Evolutionary conservation across 2,113 vertebrate species (phyloP).

Genomic region (Macheiramphus alcinus): DNA sequence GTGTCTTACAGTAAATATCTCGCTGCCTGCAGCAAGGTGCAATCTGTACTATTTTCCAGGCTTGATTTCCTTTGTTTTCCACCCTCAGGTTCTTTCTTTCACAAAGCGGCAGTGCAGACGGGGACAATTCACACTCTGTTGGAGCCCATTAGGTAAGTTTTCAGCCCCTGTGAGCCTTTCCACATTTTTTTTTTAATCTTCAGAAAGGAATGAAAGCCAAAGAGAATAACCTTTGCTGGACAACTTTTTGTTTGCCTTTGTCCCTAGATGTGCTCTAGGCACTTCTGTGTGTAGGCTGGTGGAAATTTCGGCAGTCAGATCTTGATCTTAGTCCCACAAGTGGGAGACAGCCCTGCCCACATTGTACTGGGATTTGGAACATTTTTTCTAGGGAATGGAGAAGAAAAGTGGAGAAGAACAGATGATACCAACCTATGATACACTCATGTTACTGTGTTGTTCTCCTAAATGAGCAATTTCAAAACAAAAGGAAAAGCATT

Average conservation of each 20-base stretch:
- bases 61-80: background rate
- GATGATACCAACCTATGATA: background rate
- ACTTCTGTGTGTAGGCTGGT: background rate
- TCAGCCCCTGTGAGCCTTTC: background rate
- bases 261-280: background rate
- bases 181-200: background rate
- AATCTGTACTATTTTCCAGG: background rate
- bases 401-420: background rate
- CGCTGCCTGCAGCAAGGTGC: background rate
- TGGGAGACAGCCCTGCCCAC: background rate
- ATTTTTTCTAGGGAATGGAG: background rate
- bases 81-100: background rate
- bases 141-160: background rate
- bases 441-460: background rate
- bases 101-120: background rate
- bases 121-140: background rate
- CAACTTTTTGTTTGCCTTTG: background rate
- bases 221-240: background rate
- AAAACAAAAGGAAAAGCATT: background rate
- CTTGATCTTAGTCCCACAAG: background rate
- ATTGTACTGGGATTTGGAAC: background rate
- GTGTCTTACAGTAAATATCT: background rate
- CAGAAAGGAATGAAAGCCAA: background rate
- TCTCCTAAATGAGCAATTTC: constrained; percentile 22
- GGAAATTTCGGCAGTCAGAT: background rate